Conservation (phyloP, 2,797 vertebrate genomes). For the Simalia tracyae region DNA sequence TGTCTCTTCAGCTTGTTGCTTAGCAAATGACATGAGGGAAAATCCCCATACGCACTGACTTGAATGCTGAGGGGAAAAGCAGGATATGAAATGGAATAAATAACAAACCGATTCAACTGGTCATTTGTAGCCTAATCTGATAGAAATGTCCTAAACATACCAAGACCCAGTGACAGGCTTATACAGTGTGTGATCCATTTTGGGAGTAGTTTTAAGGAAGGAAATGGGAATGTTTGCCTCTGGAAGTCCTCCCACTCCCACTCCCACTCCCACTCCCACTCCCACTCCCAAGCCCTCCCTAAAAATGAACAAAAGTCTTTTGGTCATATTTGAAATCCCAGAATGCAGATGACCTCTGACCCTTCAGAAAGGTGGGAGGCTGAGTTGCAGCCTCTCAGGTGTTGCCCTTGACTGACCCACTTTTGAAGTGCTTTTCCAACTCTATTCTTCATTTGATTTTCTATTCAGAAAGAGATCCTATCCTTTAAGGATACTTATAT, state of each 20-base stretch:
- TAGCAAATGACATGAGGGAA: background rate
- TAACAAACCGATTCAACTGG: background rate
- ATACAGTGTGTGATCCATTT: background rate
- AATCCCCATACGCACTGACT: background rate
- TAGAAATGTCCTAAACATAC: background rate
- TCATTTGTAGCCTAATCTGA: background rate
- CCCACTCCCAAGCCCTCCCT: background rate
- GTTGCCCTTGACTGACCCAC: background rate
- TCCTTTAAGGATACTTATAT: background rate
- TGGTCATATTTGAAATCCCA: background rate
- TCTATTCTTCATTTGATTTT: background rate
- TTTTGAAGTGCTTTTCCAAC: background rate
- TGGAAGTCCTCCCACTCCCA: background rate
- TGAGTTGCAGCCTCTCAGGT: background rate
- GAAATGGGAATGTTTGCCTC: background rate
- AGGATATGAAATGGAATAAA: background rate
- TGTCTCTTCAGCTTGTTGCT: background rate
- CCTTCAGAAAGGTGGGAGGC: background rate
- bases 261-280: background rate
- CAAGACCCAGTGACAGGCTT: background rate
- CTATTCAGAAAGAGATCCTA: background rate
- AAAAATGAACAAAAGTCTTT: background rate
- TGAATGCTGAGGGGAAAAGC: background rate
- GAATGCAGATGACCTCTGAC: background rate
- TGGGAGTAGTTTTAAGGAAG: background rate